Base-by-base conservation (phyloP, 1,140 invertebrate species). In the Zeugodacus cucurbitae region DNA sequence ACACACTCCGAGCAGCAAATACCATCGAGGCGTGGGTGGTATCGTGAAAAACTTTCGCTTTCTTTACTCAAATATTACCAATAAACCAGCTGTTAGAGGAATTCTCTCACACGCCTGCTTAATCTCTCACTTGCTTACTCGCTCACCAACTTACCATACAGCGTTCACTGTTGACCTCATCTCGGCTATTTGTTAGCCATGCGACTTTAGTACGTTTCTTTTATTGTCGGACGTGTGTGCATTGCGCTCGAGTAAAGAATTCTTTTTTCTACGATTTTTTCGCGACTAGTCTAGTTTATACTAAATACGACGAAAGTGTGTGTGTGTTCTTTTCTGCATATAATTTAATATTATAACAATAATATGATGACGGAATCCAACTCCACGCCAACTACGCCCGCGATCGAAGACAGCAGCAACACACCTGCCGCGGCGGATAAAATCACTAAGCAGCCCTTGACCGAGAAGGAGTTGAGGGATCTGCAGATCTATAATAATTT, bases 401-500 rank as follows among this genome's bases (percentile, higher is more conserved):
- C 74, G 10, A 14, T 29, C 1, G 74, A 44, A 48, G 41, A 54
- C 22, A 82, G n/a, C 34, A 82, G 48, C 10, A 82, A 48, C 41
- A 82, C 32, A 37, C 17, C 85, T 8, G 29, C 29, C 22, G 57
- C 85, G n/a, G 85, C 3, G 10, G 85, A 86, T 34, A 57, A 86
- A 22, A 86, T 37, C 22, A 26, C 29, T 5, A 10, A 26, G 20
- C 59, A 86, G 44, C 85, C 58, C 7, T 29, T 86, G 29, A 8
- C 85, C 4, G 85, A 34, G 7, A 37, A 86, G 34, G 85, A 86
- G 22, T 10, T 58, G 6, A 90, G 88, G 90, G 90, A 92, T 54
- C 90, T 87, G 7, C 88, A 92, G 41, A 93, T 93, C 29, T 93
- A 93, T 70, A 88, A 90, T 86, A 93, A 93, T 86, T 93, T 93